Evolutionary conservation across 1,140 invertebrate genomes (phyloP).

Genomic region (Drosophila subobscura): DNA sequence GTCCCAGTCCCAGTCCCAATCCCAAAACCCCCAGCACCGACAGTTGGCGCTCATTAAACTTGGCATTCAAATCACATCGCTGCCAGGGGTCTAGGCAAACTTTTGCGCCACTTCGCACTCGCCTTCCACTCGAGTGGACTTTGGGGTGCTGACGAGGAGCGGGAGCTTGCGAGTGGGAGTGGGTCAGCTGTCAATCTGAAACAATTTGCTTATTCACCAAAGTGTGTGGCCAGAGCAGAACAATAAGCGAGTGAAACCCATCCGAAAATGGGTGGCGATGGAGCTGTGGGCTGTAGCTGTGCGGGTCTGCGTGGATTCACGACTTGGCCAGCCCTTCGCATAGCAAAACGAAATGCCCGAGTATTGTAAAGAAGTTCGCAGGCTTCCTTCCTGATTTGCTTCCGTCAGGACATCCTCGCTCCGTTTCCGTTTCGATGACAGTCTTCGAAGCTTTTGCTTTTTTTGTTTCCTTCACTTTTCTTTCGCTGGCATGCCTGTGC

Average conservation of each 20-base stretch:
- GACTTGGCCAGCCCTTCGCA: background rate
- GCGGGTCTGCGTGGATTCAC: background rate
- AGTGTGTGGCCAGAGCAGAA: conserved; percentile 52
- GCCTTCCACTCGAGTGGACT: conserved; percentile 15
- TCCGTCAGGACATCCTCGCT: conserved; percentile 8
- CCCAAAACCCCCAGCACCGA: conserved; percentile 12
- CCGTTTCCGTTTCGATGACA: background rate
- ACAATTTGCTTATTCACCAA: conserved; percentile 72
- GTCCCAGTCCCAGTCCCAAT: background rate
- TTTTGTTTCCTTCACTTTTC: background rate
- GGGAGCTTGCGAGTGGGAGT: background rate
- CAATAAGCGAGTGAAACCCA: conserved; percentile 51
- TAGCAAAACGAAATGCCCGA: conserved; percentile 58
- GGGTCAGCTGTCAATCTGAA: conserved; percentile 63
- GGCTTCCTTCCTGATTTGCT: conserved; percentile 56
- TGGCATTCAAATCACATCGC: conserved; percentile 70
- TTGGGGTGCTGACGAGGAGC: background rate
- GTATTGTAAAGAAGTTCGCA: conserved; percentile 56
- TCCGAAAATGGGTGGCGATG: conserved; percentile 17
- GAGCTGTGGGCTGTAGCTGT: background rate
- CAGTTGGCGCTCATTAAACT: conserved; percentile 52
- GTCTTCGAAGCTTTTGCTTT: too few species aligned
- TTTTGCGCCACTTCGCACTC: conserved; percentile 10
- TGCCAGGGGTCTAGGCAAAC: conserved; percentile 20
- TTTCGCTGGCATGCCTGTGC: conserved; percentile 17